Base-by-base conservation (phyloP, 2,888 invertebrate species). In the Ypsolopha sequella region DNA sequence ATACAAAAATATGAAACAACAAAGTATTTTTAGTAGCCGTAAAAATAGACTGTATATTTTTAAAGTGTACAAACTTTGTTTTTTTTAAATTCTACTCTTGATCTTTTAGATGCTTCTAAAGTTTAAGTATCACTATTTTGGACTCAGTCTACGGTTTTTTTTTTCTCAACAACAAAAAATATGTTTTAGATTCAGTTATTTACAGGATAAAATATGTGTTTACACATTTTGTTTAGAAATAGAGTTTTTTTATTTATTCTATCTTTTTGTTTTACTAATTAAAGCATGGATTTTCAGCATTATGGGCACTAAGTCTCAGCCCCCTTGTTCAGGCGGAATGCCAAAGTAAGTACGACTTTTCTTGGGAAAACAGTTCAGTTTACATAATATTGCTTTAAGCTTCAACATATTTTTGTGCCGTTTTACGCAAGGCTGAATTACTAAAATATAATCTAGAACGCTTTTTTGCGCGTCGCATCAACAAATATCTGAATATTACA, bases 221-320 rank as follows among this genome's bases (percentile, higher is more conserved):
- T 24, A 50, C 50, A 56, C 58, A 54, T 64, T 64, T 63, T 51
- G 36, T 65, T 57, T 64, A 59, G 62, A 66, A 71, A 67, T 74
- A 69, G 68, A 60, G n/a, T 59, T 50, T 41, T 51, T 54, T 54
- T 63, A 58, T 62, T 62, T 57, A 56, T 54, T 54, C 56, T 55
- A 48, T 73, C 75, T 69, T 60, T 70, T 78, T 74, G 39, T 48
- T 72, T 73, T 73, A 85, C 85, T 85, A 86, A 85, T 76, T 68
- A 65, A 70, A 73, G 86, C 86, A 85, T 86, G 85, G 80, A 73
- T 85, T 87, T 87, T 84, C 87, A 87, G 87, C 87, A 68, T 79
- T 87, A 70, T 87, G 87, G 87, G 84, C 80, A 63, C 73, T 87
- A 77, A 76, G 75, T 71, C 74, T 87, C 70, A 78, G 78, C 72